A percentile compares a stretch with the other conserved stretches of the same genome.
These are phyloP conservation scores for Pogonocherus hispidulus DNA, from an alignment of 2,888 invertebrate species.

Conservation along the genomic window DNA sequence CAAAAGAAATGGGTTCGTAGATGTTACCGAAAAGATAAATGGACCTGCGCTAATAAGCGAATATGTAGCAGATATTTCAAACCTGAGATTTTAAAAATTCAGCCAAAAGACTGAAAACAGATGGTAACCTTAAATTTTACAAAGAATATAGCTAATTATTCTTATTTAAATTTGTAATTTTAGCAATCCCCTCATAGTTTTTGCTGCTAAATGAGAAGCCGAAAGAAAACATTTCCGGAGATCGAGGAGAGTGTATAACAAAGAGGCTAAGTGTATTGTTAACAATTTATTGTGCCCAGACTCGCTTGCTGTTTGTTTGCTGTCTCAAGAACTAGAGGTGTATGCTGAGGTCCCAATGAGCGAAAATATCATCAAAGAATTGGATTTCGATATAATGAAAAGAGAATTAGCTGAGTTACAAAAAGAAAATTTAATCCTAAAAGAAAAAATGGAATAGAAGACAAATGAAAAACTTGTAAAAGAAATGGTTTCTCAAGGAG, in stretches of 20 bases:
- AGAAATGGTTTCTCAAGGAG: neutral
- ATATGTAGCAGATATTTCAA: neutral
- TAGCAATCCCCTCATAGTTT: conserved; percentile 9
- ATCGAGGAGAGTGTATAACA: neutral
- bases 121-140: neutral
- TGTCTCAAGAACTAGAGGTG: neutral
- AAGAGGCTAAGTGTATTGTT: neutral
- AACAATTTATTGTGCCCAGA: neutral
- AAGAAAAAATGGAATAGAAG: neutral
- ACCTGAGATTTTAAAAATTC: neutral
- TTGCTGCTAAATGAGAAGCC: conserved; percentile 5
- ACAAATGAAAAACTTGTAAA: neutral
- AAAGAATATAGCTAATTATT: too few species aligned
- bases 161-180: neutral
- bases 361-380: neutral
- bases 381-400: neutral
- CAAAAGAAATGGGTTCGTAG: neutral
- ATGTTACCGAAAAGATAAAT: neutral
- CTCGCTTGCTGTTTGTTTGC: neutral
- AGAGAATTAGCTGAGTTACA: neutral
- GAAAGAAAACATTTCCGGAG: neutral
- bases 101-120: neutral
- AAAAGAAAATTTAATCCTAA: neutral
- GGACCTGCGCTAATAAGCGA: neutral
- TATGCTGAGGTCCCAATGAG: neutral